Evolutionary conservation across 2,797 vertebrate genomes (phyloP).

Genomic region (Pseudochromis fuscus): DNA sequence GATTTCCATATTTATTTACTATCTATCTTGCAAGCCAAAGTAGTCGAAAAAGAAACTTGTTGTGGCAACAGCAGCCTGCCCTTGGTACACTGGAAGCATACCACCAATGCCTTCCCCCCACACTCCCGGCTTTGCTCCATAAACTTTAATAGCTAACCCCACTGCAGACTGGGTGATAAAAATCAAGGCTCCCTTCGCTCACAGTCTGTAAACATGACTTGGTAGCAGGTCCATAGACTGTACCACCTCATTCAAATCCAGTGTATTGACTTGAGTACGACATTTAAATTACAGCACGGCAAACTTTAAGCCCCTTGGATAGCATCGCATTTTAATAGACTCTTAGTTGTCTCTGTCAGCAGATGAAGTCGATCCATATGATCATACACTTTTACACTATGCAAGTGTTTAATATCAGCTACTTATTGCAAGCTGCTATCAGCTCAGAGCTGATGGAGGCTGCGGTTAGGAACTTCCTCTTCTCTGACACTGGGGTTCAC

Average conservation of each 20-base stretch:
- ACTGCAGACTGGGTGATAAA: slow-evolving; percentile 75
- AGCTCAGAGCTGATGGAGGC: slow-evolving; percentile 1
- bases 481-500: slow-evolving; percentile 16
- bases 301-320: slow-evolving; percentile 12
- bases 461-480: slow-evolving; percentile 63
- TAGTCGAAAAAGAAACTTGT: slow-evolving; percentile 30
- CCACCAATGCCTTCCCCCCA: slow-evolving; percentile 14
- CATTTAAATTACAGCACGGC: slow-evolving; percentile 46
- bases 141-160: slow-evolving; percentile 78
- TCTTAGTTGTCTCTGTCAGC: slow-evolving; percentile 26
- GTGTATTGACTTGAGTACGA: slow-evolving; percentile 26
- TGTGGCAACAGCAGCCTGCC: slow-evolving; percentile 40
- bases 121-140: slow-evolving; percentile 68
- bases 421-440: slow-evolving; percentile 44
- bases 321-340: slow-evolving; percentile 32
- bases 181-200: slow-evolving; percentile 74
- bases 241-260: slow-evolving; percentile 37
- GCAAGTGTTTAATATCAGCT: slow-evolving; percentile 33
- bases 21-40: slow-evolving; percentile 30
- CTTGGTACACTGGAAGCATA: slow-evolving; percentile 51
- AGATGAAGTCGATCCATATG: slow-evolving; percentile 13
- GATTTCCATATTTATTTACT: slow-evolving; percentile 18
- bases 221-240: slow-evolving; percentile 56
- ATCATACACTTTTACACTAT: slow-evolving; percentile 12
- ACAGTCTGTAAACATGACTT: slow-evolving; percentile 76